Base-by-base conservation (phyloP, 2,888 invertebrate species). In the Unio pictorum region DNA sequence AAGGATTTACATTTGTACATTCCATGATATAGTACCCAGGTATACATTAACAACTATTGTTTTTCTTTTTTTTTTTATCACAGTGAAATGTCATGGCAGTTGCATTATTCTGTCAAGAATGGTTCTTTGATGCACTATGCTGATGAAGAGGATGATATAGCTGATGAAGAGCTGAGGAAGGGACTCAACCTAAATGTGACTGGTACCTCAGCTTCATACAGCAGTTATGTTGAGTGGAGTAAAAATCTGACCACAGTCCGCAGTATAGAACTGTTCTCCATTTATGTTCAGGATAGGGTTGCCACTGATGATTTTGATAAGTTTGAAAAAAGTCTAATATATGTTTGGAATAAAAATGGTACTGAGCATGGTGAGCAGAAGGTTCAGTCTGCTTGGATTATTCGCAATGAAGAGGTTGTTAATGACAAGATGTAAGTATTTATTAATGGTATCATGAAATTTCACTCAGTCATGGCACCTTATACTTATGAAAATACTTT, bases 311-410 rank as follows among this genome's bases (percentile, higher is more conserved):
- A 75, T 34, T 72, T 67, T 59, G 23, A 4, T 1, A 7, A 64
- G 8, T 55, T 80, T 55, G 64, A 68, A 7, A 57, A 15, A 26
- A 69, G 75, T 6, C 68, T 80, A n/a, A 72, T 58, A 18, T 15
- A 61, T 56, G 74, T 75, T 15, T 80, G 80, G 80, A 77, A 75
- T 66, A 57, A 30, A 34, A 20, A 55, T 23, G 18, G 62, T 34
- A 62, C 56, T 68, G 62, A 59, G 15, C 45, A 45, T 4, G 15
- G 45, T 45, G 45, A 45, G 45, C 45, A 45, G 45, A 45, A 45
- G 45, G 45, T 45, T 45, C 45, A 45, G 15, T 45, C 15, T 45
- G 45, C 15, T 45, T 15, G 2, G 15, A 45, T 45, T 15, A 45
- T 45, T 45, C 45, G 45, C 4, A 45, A 11, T 45, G 45, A 45